Evolutionary conservation across 2,113 vertebrate species (phyloP).

Genomic region (Mungos mungo): DNA sequence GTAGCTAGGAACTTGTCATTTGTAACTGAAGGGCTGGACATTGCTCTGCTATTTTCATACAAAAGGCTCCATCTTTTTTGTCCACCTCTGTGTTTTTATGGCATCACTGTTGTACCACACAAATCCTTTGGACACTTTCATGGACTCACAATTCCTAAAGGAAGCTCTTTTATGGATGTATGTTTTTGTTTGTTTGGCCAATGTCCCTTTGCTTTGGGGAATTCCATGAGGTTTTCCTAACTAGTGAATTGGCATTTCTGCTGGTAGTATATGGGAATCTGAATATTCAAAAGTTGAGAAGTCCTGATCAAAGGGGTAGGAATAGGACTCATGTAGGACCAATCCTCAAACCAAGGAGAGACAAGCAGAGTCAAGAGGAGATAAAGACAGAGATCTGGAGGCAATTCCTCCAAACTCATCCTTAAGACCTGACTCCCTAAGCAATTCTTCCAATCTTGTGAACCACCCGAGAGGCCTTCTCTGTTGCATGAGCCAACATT

Average conservation of each 20-base stretch:
- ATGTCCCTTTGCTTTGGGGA: neutral
- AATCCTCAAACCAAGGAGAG: neutral
- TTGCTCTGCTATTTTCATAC: neutral
- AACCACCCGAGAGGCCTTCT: neutral
- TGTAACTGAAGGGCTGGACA: neutral
- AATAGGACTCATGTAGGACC: neutral
- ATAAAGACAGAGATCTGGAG: neutral
- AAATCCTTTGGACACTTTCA: neutral
- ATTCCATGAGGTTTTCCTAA: neutral
- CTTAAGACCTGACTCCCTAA: neutral
- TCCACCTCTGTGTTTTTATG: neutral
- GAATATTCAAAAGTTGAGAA: constrained; percentile 24
- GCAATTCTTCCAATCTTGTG: neutral
- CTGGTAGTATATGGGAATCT: neutral
- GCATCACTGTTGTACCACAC: neutral
- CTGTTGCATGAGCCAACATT: neutral
- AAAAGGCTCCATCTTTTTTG: neutral
- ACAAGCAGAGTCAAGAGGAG: neutral
- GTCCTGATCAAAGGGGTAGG: neutral
- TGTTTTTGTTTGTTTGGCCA: constrained; percentile 3
- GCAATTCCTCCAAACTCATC: neutral
- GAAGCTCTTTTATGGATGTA: neutral
- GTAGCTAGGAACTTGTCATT: neutral
- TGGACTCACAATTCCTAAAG: neutral
- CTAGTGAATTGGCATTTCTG: neutral